Evolutionary conservation across 2,797 vertebrate species (phyloP), one percentile per base, ranked within the genome.

Genomic region (Emys orbicularis): DNA sequence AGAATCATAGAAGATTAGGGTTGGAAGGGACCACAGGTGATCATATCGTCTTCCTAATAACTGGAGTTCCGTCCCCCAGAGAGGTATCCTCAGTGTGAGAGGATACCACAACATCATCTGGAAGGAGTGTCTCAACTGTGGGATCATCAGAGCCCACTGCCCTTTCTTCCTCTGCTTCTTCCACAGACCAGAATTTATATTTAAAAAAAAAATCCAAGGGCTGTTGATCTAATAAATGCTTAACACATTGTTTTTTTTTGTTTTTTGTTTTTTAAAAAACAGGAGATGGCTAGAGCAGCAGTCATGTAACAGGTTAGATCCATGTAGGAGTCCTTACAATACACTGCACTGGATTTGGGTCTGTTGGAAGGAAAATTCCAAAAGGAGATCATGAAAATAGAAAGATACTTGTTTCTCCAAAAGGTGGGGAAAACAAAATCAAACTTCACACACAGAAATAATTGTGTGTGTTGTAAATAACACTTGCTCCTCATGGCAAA

Each of bases 381-480:
- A 65, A 90, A 44, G 11, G 2, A 84, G 41, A 37, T 44, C 41
- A 47, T 47, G 41, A 29, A 25, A 76, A 68, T 68, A 37, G 18
- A 68, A 34, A 21, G 5, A 21, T 37, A 21, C n/a, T 21, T n/a
- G 18, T 37, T 68, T 68, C 65, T 68, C 34, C 65, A 37, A 21
- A 68, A 34, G 31, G 3, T 57, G 15, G 15, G 15, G 3, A 61
- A 68, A 68, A 37, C 18, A 68, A 34, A 65, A 85, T 19, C 12
- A 72, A 82, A 47, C 9, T 34, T 44, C 41, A 29, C 44, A 18
- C 0, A 0, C 81, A 88, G 82, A 74, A 81, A 0, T 1, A 87
- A 49, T 59, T 7, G 1, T 0, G 1, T 77, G 86, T 57, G 13
- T n/a, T 31, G 16, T 0, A 1, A 54, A 5, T 49, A 12, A 2